Conservation (phyloP, 2,113 vertebrate genomes). For the Bettongia penicillata region DNA sequence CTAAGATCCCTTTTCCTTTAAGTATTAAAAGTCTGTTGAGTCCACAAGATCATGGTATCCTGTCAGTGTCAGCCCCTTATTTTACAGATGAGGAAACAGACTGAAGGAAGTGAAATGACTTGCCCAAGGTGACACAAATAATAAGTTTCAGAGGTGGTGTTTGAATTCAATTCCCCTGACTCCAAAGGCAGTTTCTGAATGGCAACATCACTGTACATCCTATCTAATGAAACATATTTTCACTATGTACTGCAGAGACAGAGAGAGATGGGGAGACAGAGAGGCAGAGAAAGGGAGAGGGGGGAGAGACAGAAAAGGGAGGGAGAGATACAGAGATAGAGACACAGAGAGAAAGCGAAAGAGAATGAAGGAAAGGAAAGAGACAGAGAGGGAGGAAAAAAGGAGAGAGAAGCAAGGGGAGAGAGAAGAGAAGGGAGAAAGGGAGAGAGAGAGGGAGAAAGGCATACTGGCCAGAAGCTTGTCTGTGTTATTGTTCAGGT, state of each 20-base stretch:
- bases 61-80: not conserved
- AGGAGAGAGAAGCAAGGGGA: not conserved
- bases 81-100: not conserved
- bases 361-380: not conserved
- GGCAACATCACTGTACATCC: rapidly evolving
- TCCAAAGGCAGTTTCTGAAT: not conserved
- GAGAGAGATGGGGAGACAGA: not conserved
- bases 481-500: not conserved
- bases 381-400: not conserved
- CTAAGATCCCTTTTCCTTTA: not conserved
- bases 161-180: not conserved
- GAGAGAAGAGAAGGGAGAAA: not conserved
- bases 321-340: not conserved
- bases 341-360: not conserved
- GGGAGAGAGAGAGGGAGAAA: not conserved
- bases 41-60: not conserved
- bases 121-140: not conserved
- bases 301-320: not conserved
- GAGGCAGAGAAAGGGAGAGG: rapidly evolving
- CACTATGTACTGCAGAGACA: not conserved
- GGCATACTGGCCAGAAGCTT: rapidly evolving
- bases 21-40: not conserved
- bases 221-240: not conserved
- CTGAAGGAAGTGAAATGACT: not conserved
- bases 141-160: not conserved